Percentiles rank a stretch among this genome's conserved stretches.
These are phyloP conservation scores for Anolis apletophallus DNA, from an alignment of 2,797 vertebrate species.

Conservation along the genomic window DNA sequence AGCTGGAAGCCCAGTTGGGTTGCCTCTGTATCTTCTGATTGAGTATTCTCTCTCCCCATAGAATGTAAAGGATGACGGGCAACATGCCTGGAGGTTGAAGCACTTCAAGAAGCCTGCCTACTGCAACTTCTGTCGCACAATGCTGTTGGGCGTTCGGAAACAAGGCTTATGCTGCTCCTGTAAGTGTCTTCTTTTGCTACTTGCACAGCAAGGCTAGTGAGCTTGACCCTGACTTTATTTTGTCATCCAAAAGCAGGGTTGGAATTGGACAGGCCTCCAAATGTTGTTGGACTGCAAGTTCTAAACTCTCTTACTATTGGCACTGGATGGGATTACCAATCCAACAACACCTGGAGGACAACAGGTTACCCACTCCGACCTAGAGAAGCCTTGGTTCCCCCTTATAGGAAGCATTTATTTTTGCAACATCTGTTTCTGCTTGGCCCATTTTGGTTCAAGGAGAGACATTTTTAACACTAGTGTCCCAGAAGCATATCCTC, in stretches of 20 bases:
- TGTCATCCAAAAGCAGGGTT: background rate
- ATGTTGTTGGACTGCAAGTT: too few species aligned
- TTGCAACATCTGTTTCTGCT: too few species aligned
- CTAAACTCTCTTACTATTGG: too few species aligned
- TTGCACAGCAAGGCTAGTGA: background rate
- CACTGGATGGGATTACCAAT: too few species aligned
- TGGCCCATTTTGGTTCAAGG: too few species aligned
- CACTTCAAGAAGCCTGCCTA: conserved; percentile 97
- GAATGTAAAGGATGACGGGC: conserved; percentile 91
- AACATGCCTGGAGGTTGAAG: conserved; percentile 93
- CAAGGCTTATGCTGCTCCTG: conserved; percentile 94
- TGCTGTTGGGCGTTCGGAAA: conserved; percentile 93
- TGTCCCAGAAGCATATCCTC: too few species aligned
- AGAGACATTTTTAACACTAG: too few species aligned
- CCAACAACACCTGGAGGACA: too few species aligned
- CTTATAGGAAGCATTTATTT: background rate
- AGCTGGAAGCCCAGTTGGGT: background rate
- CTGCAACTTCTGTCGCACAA: conserved; percentile 94
- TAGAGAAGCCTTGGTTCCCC: background rate
- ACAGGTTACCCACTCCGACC: too few species aligned
- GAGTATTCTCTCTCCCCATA: conserved; percentile 52
- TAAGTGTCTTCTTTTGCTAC: conserved; percentile 75
- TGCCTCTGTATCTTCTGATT: background rate
- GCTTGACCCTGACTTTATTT: background rate
- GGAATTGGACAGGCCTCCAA: too few species aligned